Conservation (phyloP, 2,888 invertebrate species). For the Diplolepis rosae region DNA sequence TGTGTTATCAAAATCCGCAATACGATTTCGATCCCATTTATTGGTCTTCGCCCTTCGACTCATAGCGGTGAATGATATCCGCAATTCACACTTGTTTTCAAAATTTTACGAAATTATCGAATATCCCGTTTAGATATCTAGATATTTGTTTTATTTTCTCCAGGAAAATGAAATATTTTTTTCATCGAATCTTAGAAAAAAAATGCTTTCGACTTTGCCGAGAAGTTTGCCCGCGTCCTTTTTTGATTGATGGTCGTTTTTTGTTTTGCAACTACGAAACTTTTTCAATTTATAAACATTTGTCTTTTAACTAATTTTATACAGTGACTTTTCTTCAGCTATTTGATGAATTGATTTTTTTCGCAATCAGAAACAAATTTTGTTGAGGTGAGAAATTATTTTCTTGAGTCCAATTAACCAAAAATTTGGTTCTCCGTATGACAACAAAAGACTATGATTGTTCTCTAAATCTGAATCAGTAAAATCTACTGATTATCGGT, state of each 20-base stretch:
- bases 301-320: not conserved
- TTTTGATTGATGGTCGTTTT: too few species aligned
- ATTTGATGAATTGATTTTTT: not conserved
- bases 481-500: too few species aligned
- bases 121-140: not conserved
- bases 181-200: not conserved
- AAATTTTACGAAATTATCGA: not conserved
- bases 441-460: not conserved
- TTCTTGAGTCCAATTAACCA: not conserved
- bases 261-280: too few species aligned
- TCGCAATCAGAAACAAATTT: not conserved
- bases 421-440: not conserved
- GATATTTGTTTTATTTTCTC: too few species aligned
- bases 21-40: slow-evolving; percentile 24
- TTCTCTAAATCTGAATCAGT: too few species aligned
- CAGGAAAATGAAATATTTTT: too few species aligned
- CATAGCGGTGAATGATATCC: not conserved
- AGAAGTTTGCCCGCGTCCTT: too few species aligned
- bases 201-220: too few species aligned
- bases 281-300: not conserved
- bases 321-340: not conserved
- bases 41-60: slow-evolving; percentile 19
- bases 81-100: slow-evolving; percentile 6
- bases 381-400: not conserved
- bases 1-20: slow-evolving; percentile 19